Evolutionary conservation across 2,888 invertebrate genomes (phyloP), one percentile per base, ranked within the genome.

Genomic region (Lacanobia oleracea): DNA sequence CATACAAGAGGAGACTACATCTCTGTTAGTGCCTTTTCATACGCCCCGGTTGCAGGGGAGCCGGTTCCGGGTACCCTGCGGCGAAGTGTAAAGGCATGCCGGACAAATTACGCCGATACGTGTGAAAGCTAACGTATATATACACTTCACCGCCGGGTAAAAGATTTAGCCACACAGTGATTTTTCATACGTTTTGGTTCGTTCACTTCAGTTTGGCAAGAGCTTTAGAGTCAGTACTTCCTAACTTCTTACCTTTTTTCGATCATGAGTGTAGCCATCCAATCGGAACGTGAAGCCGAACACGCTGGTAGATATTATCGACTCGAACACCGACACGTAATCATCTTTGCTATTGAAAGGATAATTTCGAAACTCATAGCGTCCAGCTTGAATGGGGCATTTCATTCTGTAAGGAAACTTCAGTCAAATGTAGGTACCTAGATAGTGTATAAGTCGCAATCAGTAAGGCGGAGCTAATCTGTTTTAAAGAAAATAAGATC

Each of bases 221-320:
- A 51, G 21, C 51, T 50, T 50, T 50, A n/a, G n/a, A n/a, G n/a
- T n/a, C n/a, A n/a, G 10, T 10, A 21, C 57, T 40, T 14, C 21
- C 9, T 1, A 14, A 12, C 0, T 18, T n/a, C 45, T 72, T 64
- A 75, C 76, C 69, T 54, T 60, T 50, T 60, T 60, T 5, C 18
- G 6, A 1, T 88, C 81, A 0, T 53, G 72, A 23, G 86, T 79
- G 69, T 79, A 88, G 0, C 90, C 93, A 8, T 92, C 88, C 40
- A 93, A 37, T 21, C 79, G 81, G 65, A 88, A 87, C 0, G 90
- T 91, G 78, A 93, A 94, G 0, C 93, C 93, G 59, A 93, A 94
- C 9, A 92, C 84, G 74, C 93, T 93, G 59, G 93, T 92, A 1
- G 93, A 93, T 77, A 93, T 92, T 84, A 92, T 93, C 40, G 93